Evolutionary conservation across 1,140 invertebrate genomes (phyloP).

Genomic region (Monochamus saltuarius): DNA sequence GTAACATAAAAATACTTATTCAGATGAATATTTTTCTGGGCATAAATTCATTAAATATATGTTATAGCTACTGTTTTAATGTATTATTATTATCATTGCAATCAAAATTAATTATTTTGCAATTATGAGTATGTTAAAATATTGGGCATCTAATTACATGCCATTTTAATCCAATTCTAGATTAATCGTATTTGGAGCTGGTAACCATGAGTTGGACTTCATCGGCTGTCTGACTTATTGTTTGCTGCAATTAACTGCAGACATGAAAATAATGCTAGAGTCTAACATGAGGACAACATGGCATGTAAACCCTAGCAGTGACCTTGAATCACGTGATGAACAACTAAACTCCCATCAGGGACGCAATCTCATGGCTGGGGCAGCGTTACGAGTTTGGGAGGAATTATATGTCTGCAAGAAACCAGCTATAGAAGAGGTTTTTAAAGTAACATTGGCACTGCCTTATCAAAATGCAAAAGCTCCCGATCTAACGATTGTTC

Average conservation of each 20-base stretch:
- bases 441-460: constrained; percentile 78
- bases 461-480: constrained; percentile 73
- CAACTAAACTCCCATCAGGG: constrained; percentile 77
- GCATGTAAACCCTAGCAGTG: constrained; percentile 80
- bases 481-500: constrained; percentile 73
- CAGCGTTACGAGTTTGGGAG: constrained; percentile 94
- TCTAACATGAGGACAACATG: constrained; percentile 79
- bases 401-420: constrained; percentile 96
- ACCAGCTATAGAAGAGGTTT: constrained; percentile 90
- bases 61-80: no score
- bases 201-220: constrained; percentile 94
- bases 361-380: constrained; percentile 83
- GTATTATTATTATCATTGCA: no score
- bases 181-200: constrained; percentile 86
- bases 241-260: constrained; percentile 88
- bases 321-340: constrained; percentile 71
- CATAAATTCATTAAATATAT: no score
- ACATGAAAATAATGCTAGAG: constrained; percentile 83
- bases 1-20: no score
- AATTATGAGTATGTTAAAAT: no score
- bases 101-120: no score
- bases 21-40: no score
- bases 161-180: constrained; percentile 50
- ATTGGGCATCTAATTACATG: no score
- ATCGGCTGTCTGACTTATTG: constrained; percentile 95